Percentiles rank a stretch among this genome's conserved stretches.
Evolutionary conservation across 2,797 vertebrate genomes (phyloP).

Genomic region (Poeciliopsis gracilis): DNA sequence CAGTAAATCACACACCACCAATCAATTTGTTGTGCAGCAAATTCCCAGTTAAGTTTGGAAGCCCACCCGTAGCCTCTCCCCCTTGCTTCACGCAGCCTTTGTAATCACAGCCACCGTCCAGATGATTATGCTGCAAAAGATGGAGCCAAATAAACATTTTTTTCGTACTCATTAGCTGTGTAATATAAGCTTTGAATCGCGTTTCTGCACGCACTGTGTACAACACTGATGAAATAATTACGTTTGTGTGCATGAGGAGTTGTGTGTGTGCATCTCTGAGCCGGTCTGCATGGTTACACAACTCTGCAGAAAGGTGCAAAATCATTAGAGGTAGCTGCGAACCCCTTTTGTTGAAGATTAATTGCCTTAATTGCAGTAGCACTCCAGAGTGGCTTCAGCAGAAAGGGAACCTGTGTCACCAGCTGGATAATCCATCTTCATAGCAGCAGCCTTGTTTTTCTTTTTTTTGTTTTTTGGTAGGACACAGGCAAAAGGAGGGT

Average conservation of each 20-base stretch:
- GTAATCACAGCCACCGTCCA: constrained; percentile 27
- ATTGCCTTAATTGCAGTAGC: constrained; percentile 84
- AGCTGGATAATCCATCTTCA: constrained; percentile 84
- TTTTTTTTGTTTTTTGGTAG: constrained; percentile 69
- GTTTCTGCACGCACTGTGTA: background rate
- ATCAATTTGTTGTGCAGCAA: background rate
- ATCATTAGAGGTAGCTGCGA: constrained; percentile 52
- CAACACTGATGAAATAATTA: background rate
- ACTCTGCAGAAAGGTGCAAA: constrained; percentile 59
- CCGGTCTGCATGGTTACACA: constrained; percentile 42
- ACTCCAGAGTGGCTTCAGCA: constrained; percentile 70
- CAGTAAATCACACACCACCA: background rate
- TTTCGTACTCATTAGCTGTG: constrained; percentile 18
- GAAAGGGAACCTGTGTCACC: constrained; percentile 77
- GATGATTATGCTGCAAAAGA: constrained; percentile 33
- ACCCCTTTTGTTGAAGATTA: constrained; percentile 79
- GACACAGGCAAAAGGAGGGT: constrained; percentile 50
- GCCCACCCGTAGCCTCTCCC: background rate
- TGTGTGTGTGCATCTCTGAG: constrained; percentile 34
- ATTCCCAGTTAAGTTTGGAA: background rate
- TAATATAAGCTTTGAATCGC: background rate
- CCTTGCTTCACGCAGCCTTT: background rate
- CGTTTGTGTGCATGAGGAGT: background rate
- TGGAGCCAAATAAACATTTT: constrained; percentile 12
- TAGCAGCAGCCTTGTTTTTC: constrained; percentile 70